Evolutionary conservation across 2,797 vertebrate genomes (phyloP).

Genomic region (Harpagifer antarcticus): DNA sequence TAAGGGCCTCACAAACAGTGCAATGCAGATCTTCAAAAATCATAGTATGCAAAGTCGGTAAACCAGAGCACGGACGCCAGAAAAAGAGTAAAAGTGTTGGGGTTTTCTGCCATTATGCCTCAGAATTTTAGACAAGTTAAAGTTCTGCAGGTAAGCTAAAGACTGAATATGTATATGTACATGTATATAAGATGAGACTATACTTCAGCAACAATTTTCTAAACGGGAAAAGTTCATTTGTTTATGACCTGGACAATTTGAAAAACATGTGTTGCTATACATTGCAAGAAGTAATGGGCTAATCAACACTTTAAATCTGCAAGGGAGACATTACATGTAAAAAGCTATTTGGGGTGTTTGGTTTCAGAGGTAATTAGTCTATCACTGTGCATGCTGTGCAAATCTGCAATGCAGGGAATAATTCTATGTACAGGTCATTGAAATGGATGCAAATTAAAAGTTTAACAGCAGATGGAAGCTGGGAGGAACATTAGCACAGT

Average conservation of each 20-base stretch:
- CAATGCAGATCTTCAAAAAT: slow-evolving; percentile 3
- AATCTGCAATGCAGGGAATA: slow-evolving; percentile 31
- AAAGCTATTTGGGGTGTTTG: slow-evolving; percentile 20
- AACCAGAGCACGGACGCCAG: slow-evolving; percentile 8
- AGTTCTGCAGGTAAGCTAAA: not conserved
- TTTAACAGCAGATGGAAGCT: slow-evolving; percentile 34
- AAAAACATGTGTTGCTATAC: not conserved
- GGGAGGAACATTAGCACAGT: slow-evolving; percentile 32
- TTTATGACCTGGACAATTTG: not conserved
- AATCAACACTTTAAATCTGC: slow-evolving; percentile 24
- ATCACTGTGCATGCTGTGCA: slow-evolving; percentile 11
- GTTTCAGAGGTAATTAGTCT: slow-evolving; percentile 42
- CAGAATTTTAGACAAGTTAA: slow-evolving; percentile 13
- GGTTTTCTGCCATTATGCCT: slow-evolving; percentile 5
- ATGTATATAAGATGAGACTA: not conserved
- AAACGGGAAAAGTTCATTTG: not conserved
- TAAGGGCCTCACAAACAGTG: slow-evolving; percentile 3
- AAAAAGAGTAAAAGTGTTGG: not conserved
- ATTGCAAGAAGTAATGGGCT: slow-evolving; percentile 11
- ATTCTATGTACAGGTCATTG: slow-evolving; percentile 19
- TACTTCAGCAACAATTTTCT: not conserved
- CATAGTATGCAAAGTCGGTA: not conserved
- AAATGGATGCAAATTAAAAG: slow-evolving; percentile 32
- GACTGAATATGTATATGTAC: not conserved
- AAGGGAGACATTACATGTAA: slow-evolving; percentile 34